Base-by-base conservation (phyloP, 2,797 vertebrate genomes). In the Crenichthys baileyi region DNA sequence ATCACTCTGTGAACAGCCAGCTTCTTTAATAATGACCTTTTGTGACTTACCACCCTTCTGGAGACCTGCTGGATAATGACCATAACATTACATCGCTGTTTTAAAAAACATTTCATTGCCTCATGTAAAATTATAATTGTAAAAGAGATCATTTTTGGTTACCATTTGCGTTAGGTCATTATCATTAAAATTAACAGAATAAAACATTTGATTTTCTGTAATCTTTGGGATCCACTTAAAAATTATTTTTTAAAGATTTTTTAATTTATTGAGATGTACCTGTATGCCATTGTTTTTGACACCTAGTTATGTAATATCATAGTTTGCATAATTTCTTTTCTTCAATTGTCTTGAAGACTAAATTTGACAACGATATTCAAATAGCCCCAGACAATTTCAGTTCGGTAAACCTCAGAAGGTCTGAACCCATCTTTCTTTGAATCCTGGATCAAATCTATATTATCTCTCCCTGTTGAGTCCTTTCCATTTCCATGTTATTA, bases 401-500 rank as follows among this genome's bases (percentile, higher is more conserved):
- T 73, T 29, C 39, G 65, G 22, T 5, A 29, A 68, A 78, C 26
- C n/a, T 53, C 7, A 31, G 20, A 39, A 63, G 12, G 8, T 4
- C 60, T 9, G 2, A 79, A 6, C 26, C 16, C 18, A 29, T 90
- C 29, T 12, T 78, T 70, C 83, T 87, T 87, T 60, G 11, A 53
- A 71, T 70, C 76, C 2, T 79, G 73, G 15, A 65, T 75, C 24
- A 78, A 46, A 86, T 68, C 58, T 55, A 60, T 72, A 79, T 84
- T 39, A 78, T 75, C 53, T 77, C 48, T 80, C 63, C 44, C 72
- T n/a, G 56, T 75, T 70, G 50, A 65, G 51, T 41, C 13, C 46
- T 70, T 71, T 71, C 83, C 39, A 85, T 86, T 56, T 79, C 50
- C 61, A 71, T 72, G 67, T 41, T 73, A 79, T 86, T 83, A 78